phyloP scores from a whole-genome alignment of 2,888 invertebrate species.

The Cryptocephalus moraei region DNA sequence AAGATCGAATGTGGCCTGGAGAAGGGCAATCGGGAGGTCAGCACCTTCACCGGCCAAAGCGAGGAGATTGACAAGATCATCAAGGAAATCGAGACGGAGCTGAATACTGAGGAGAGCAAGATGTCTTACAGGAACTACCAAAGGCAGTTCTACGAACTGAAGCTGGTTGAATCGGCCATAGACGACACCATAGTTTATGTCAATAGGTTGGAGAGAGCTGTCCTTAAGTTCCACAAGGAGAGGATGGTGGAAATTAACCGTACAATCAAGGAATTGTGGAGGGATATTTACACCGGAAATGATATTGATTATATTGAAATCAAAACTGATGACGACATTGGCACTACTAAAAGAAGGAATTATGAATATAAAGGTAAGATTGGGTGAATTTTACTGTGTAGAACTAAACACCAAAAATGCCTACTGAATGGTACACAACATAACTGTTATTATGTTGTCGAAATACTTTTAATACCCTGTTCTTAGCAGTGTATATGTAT shows the following conservation, averaged over 20 bases:
- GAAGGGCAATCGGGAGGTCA: constrained; percentile 35
- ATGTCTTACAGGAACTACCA: constrained; percentile 61
- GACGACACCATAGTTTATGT: constrained; percentile 72
- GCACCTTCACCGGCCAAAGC: constrained; percentile 31
- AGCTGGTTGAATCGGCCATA: constrained; percentile 51
- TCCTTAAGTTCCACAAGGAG: constrained; percentile 82
- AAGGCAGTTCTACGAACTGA: constrained; percentile 53
- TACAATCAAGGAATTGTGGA: constrained; percentile 75
- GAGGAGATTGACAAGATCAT: constrained; percentile 20
- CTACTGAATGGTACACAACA: too few species aligned
- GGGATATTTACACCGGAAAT: constrained; percentile 72
- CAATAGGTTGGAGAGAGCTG: constrained; percentile 72
- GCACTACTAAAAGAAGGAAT: constrained; percentile 30
- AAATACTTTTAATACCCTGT: too few species aligned
- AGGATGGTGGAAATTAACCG: constrained; percentile 91
- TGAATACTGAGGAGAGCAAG: constrained; percentile 54
- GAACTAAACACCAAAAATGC: too few species aligned
- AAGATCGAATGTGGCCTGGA: constrained; percentile 44
- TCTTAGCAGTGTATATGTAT: too few species aligned
- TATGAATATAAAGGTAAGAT: constrained; percentile 2
- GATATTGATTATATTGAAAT: constrained; percentile 96
- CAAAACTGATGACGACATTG: constrained; percentile 52
- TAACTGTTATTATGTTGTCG: too few species aligned
- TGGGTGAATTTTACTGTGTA: not conserved
- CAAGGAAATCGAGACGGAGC: constrained; percentile 41